Evolutionary conservation across 1,140 invertebrate genomes (phyloP).

Genomic region (Solen grandis): DNA sequence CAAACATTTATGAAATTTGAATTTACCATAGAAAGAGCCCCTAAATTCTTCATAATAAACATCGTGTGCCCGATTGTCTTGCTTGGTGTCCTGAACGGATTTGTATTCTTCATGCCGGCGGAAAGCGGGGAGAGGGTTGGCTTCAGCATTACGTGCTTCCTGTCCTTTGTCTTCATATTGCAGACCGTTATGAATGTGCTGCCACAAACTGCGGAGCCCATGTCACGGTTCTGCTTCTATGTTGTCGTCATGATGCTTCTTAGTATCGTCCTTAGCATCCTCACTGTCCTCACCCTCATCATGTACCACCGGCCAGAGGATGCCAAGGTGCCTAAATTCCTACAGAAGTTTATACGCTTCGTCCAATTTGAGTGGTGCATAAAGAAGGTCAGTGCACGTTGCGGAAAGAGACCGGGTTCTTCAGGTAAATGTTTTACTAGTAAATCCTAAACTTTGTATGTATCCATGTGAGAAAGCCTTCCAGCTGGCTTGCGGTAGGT

Average conservation of each 20-base stretch:
- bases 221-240: constrained; percentile 40
- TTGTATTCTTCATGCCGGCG: constrained; percentile 52
- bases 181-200: constrained; percentile 22
- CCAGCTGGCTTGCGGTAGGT: no score
- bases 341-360: constrained; percentile 7
- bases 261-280: constrained; percentile 8
- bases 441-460: no score
- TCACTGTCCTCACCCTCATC: constrained; percentile 35
- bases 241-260: constrained; percentile 31
- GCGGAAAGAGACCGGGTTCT: no score
- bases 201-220: constrained; percentile 18
- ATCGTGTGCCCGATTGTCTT: constrained; percentile 36
- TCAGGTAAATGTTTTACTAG: no score
- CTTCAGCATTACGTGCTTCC: constrained; percentile 26
- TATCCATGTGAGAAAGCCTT: no score
- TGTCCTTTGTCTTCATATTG: constrained; percentile 35
- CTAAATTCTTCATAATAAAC: constrained; percentile 23
- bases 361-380: no score
- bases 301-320: constrained; percentile 15
- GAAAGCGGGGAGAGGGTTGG: constrained; percentile 23
- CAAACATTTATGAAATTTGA: constrained; percentile 20
- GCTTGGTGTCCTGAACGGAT: constrained; percentile 2
- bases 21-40: constrained; percentile 14
- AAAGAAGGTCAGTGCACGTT: no score
- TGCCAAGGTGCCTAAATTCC: constrained; percentile 4